Evolutionary conservation across 92 coral and sea anemone species (phyloP).

Genomic region (Chrysogorgia sp.): DNA sequence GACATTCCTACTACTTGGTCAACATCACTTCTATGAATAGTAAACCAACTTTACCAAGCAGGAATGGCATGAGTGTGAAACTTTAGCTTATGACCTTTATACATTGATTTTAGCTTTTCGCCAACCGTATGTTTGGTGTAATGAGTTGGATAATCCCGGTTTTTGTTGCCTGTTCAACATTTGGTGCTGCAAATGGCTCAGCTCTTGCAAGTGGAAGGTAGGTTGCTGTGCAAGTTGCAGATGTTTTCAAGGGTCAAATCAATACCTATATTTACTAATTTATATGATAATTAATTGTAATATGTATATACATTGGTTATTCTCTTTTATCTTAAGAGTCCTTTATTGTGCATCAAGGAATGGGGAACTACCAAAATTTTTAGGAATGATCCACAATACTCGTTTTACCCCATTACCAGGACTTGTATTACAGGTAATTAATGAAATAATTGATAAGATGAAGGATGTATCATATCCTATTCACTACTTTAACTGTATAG

Average conservation of each 20-base stretch:
- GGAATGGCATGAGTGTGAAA: neutral
- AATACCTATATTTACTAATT: neutral
- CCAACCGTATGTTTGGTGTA: conserved; percentile 79
- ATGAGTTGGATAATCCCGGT: conserved; percentile 97
- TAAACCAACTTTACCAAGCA: neutral
- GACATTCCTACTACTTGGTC: neutral
- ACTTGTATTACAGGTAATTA: conserved; percentile 80
- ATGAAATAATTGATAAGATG: neutral
- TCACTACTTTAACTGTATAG: too few relatives aligned
- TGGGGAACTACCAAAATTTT: conserved; percentile 85
- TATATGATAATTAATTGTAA: neutral
- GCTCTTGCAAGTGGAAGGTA: conserved; percentile 90
- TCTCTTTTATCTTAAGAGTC: conserved; percentile 51
- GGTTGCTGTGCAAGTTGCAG: too few relatives aligned
- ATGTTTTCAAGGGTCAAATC: too few relatives aligned
- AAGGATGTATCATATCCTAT: too few relatives aligned
- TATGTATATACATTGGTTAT: neutral
- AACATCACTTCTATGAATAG: neutral
- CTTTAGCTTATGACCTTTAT: neutral
- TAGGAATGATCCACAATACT: conserved; percentile 89
- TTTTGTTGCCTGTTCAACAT: conserved; percentile 93
- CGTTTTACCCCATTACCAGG: conserved; percentile 89
- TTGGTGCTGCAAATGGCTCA: conserved; percentile 96
- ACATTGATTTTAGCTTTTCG: conserved; percentile 64
- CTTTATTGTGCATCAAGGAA: conserved; percentile 90